Evolutionary conservation across 92 coral and sea anemone species (phyloP), one percentile per base, ranked within the genome.

Genomic region (Virgularia gustaviana): DNA sequence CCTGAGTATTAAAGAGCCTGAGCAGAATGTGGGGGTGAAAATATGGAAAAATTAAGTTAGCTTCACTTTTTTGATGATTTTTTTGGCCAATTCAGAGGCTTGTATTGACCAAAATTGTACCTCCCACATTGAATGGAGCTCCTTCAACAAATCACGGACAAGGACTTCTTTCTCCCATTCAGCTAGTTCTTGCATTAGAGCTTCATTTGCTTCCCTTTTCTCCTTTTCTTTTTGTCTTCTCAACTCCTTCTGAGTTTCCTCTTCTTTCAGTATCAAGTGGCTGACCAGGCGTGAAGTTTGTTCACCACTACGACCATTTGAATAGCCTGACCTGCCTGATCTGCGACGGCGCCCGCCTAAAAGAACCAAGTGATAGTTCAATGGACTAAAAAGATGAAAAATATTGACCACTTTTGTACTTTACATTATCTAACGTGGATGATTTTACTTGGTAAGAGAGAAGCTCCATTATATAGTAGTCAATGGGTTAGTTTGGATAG

Each of bases 91-190:
- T 2, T 11, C 23, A 54, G 60, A 23, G 24, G 1, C 33, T 1
- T 15, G 19, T 33, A 36, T 81, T 35, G n/a, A n/a, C n/a, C n/a
- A n/a, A n/a, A n/a, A n/a, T n/a, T n/a, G n/a, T 33, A 89, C 99
- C 95, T 94, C 99, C 99, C 99, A 94, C 96, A 94, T 87, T 0
- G 96, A 84, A 12, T 85, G 91, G 25, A 94, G 82, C 28, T 87
- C 85, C 39, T 84, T 79, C 49, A 87, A 37, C 32, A 73, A 57
- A 29, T 89, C 79, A 35, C 71, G 49, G 6, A 85, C 81, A 49
- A 89, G 74, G 20, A 83, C 83, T 11, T 84, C 81, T 60, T 81
- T 79, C 63, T 94, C 99, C 99, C 99, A 94, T 30, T 89, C 99
- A 6, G 78, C 78, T 39, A 94, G 78, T 45, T 94, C 99, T 65